Percentiles rank a stretch among this genome's conserved stretches.
Evolutionary conservation across 2,888 invertebrate genomes (phyloP).

Genomic region (Nomada ruficornis): DNA sequence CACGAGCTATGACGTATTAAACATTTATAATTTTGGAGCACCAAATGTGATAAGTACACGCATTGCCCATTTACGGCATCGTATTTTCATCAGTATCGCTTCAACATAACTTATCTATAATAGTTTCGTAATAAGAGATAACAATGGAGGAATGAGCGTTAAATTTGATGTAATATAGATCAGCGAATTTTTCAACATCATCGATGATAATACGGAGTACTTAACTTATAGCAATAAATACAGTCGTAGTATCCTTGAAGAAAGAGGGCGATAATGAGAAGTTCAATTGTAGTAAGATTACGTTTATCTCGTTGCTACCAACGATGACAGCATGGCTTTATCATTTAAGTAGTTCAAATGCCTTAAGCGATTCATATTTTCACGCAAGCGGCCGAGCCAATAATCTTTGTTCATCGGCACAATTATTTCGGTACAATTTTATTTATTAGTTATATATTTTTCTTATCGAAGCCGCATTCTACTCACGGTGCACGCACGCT

Average conservation of each 20-base stretch:
- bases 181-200: neutral
- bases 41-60: neutral
- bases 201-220: neutral
- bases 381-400: neutral
- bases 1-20: neutral
- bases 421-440: too few relatives aligned
- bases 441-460: too few relatives aligned
- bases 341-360: neutral
- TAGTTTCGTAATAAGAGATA: constrained; percentile 1
- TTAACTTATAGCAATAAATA: neutral
- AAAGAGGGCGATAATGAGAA: neutral
- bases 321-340: neutral
- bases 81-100: neutral
- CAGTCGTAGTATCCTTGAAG: neutral
- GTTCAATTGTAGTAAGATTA: neutral
- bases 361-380: neutral
- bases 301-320: neutral
- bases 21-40: neutral
- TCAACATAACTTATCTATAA: neutral
- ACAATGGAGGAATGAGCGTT: neutral
- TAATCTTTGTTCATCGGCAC: neutral
- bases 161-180: neutral
- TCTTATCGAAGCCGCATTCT: too few relatives aligned
- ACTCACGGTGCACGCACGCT: neutral
- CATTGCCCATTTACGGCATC: neutral